Conservation (phyloP, 1,140 invertebrate genomes). For the Rhynchophorus ferrugineus region DNA sequence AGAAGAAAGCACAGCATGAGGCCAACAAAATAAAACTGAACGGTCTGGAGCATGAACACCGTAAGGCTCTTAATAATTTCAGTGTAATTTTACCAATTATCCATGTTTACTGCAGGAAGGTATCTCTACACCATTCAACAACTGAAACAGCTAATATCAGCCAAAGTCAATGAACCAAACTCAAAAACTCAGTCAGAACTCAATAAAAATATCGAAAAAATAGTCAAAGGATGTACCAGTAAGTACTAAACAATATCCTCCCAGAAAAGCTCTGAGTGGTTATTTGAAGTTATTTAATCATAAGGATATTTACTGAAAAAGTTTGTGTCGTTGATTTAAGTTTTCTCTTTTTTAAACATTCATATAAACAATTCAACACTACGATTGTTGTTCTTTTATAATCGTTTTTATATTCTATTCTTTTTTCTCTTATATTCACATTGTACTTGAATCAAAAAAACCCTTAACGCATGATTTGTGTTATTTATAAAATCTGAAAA, state of each 20-base stretch:
- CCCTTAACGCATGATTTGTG: no score
- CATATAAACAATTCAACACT: neutral
- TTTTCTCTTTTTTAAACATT: slow-evolving; percentile 8
- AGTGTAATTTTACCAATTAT: slow-evolving; percentile 18
- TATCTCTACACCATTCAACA: slow-evolving; percentile 60
- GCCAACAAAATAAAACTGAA: slow-evolving; percentile 92
- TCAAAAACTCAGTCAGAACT: slow-evolving; percentile 54
- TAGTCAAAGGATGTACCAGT: slow-evolving; percentile 57
- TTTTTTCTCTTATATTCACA: no score
- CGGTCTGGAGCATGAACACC: slow-evolving; percentile 89
- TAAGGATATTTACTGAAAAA: no score
- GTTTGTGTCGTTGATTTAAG: no score
- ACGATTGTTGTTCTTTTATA: no score
- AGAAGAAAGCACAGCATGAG: slow-evolving; percentile 93
- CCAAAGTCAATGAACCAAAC: slow-evolving; percentile 50
- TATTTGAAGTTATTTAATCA: no score
- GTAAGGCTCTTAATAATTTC: slow-evolving; percentile 48
- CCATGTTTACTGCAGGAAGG: slow-evolving; percentile 47
- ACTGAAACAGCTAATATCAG: slow-evolving; percentile 54
- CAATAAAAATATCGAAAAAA: slow-evolving; percentile 57
- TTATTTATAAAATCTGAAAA: no score
- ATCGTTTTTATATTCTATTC: no score
- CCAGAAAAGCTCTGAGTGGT: no score
- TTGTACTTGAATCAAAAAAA: no score
- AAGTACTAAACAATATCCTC: slow-evolving; percentile 42